Evolutionary conservation across 2,797 vertebrate species (phyloP).

Genomic region (Alcedo atthis): DNA sequence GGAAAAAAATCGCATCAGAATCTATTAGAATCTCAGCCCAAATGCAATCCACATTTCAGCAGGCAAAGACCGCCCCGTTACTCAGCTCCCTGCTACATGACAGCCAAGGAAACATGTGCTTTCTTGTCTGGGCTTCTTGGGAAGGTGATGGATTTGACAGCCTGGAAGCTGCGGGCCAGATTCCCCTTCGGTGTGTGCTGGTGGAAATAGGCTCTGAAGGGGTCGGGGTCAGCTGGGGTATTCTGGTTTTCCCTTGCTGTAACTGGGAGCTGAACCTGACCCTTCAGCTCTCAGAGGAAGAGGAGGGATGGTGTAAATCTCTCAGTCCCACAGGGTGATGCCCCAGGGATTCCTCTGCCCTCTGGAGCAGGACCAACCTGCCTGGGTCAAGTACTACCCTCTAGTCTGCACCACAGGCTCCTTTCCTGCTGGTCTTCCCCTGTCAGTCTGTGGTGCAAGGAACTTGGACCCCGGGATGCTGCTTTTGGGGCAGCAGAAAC

Average conservation of each 20-base stretch:
- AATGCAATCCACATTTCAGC: conserved; percentile 52
- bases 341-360: not conserved
- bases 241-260: not conserved
- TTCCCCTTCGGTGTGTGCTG: rapidly evolving
- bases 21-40: conserved; percentile 65
- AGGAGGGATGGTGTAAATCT: not conserved
- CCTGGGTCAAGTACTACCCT: not conserved
- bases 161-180: not conserved
- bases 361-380: not conserved
- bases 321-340: rapidly evolving
- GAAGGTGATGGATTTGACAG: conserved; percentile 38
- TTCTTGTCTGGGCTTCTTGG: not conserved
- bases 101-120: conserved; percentile 55
- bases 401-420: not conserved
- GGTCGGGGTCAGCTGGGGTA: not conserved
- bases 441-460: not conserved
- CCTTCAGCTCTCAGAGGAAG: not conserved
- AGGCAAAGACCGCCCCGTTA: conserved; percentile 38
- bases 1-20: conserved; percentile 57
- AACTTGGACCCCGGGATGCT: not conserved
- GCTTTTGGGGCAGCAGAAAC: not conserved
- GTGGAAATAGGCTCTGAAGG: not conserved
- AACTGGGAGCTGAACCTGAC: rapidly evolving
- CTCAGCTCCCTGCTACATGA: conserved; percentile 30
- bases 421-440: not conserved